Conservation (phyloP, 2,888 invertebrate genomes). For the Andrena camellia region DNA sequence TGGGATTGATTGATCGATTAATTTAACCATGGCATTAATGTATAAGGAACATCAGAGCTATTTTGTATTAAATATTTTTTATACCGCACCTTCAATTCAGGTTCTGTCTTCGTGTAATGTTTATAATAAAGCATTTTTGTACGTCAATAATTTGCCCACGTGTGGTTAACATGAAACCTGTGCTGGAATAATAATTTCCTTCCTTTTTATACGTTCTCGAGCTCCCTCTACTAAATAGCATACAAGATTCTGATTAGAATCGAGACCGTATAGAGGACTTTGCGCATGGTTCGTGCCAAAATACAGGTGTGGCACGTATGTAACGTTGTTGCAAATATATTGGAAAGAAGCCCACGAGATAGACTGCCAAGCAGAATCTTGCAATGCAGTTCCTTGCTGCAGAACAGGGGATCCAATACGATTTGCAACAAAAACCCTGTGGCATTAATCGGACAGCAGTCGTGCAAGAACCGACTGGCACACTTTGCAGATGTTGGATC, state of each 20-base stretch:
- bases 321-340: slow-evolving; percentile 22
- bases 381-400: neutral
- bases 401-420: neutral
- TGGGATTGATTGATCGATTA: neutral
- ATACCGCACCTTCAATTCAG: neutral
- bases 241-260: slow-evolving; percentile 1
- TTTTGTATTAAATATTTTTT: neutral
- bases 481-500: neutral
- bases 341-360: slow-evolving; percentile 6
- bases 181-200: neutral
- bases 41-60: neutral
- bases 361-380: neutral
- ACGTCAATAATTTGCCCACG: neutral
- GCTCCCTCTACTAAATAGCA: neutral
- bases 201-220: neutral
- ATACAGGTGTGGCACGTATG: neutral
- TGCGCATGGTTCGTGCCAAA: slow-evolving; percentile 4
- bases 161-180: too few relatives aligned
- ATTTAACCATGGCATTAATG: neutral
- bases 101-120: neutral
- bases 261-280: neutral
- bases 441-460: neutral
- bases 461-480: neutral
- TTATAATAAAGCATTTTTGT: neutral
- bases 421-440: slow-evolving; percentile 3